phyloP scores from a whole-genome alignment of 1,140 invertebrate species.

The Agrilus planipennis region DNA sequence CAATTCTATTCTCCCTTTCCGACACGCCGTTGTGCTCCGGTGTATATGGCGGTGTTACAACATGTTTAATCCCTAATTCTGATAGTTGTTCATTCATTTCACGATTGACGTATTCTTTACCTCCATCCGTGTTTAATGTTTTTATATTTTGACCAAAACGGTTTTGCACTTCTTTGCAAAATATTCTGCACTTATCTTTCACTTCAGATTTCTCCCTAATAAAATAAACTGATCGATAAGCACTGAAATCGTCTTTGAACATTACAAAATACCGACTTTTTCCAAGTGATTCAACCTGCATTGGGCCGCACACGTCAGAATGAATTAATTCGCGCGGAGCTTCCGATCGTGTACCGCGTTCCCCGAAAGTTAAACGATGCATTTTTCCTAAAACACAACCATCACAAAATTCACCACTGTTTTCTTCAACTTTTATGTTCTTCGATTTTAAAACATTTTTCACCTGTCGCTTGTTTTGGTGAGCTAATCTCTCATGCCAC shows the following conservation, averaged over 20 bases:
- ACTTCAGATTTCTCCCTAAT: constrained; percentile 27
- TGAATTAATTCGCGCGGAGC: constrained; percentile 32
- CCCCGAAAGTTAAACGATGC: constrained; percentile 23
- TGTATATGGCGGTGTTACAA: background rate
- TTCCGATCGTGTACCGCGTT: constrained; percentile 14
- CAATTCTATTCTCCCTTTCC: background rate
- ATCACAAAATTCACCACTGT: constrained; percentile 24
- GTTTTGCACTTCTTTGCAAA: constrained; percentile 13
- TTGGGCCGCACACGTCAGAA: constrained; percentile 36
- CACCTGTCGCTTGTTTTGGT: constrained; percentile 9
- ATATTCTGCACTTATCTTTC: constrained; percentile 17
- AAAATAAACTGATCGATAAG: constrained; percentile 24
- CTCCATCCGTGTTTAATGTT: constrained; percentile 14
- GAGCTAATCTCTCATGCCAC: constrained; percentile 8
- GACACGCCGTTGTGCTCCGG: constrained; percentile 1
- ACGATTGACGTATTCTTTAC: constrained; percentile 17
- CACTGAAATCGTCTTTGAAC: constrained; percentile 31
- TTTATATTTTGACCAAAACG: constrained; percentile 18
- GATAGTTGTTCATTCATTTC: constrained; percentile 8
- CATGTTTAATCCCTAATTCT: background rate
- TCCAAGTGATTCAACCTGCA: constrained; percentile 26
- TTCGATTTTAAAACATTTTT: constrained; percentile 8
- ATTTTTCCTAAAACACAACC: constrained; percentile 32
- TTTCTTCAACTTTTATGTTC: constrained; percentile 15
- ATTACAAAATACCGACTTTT: constrained; percentile 28